Conservation (phyloP, 2,113 vertebrate species). For the Gulo gulo region DNA sequence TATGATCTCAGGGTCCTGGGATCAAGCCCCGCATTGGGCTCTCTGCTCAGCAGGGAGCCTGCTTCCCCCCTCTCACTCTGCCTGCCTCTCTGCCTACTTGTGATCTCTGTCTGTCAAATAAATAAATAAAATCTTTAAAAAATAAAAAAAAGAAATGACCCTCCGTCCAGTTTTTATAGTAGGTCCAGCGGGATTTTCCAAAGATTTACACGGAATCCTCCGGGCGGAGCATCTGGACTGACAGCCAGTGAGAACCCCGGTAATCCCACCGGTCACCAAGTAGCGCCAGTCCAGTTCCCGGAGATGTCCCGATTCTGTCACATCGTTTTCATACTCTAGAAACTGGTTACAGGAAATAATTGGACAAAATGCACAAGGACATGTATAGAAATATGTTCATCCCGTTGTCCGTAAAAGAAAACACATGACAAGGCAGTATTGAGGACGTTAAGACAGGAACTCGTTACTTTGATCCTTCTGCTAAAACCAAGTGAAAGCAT, state of each 20-base stretch:
- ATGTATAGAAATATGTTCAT: neutral
- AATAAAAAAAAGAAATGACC: too few relatives aligned
- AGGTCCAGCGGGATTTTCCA: neutral
- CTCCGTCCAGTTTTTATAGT: neutral
- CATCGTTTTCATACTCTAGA: neutral
- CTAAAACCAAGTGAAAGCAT: neutral
- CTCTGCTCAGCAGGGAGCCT: too few relatives aligned
- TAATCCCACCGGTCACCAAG: neutral
- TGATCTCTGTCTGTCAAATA: too few relatives aligned
- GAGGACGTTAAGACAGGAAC: too few relatives aligned
- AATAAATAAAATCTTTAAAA: too few relatives aligned
- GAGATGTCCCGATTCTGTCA: neutral
- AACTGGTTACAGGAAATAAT: neutral
- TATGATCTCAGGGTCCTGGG: too few relatives aligned
- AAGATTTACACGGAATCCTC: neutral
- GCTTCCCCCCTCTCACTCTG: too few relatives aligned
- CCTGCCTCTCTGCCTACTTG: too few relatives aligned
- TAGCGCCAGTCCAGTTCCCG: neutral
- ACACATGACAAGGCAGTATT: neutral
- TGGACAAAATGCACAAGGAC: neutral
- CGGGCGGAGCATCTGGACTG: neutral
- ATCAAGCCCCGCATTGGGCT: rapidly evolving
- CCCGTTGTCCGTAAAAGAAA: neutral
- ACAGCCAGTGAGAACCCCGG: neutral
- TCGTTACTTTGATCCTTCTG: neutral